A percentile compares a stretch with the other conserved stretches of the same genome.
These are phyloP conservation scores for Drosophila vallismaia DNA, from an alignment of 2,888 invertebrate genomes.

Conservation along the genomic window DNA sequence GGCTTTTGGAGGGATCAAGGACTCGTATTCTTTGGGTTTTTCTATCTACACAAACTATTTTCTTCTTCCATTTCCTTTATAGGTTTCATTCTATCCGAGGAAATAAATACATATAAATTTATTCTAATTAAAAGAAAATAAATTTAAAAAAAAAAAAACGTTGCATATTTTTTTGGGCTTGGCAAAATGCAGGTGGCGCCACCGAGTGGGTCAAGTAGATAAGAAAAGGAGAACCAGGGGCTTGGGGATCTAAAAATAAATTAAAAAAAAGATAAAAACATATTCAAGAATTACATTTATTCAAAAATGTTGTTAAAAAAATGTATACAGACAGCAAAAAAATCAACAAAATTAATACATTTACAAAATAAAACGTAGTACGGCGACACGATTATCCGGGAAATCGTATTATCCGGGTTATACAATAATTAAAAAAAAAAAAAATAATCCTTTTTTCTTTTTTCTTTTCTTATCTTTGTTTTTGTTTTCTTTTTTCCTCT, in stretches of 20 bases:
- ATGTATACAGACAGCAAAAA: conserved; percentile 79
- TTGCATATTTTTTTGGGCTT: background rate
- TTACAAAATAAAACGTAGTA: conserved; percentile 78
- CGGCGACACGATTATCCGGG: conserved; percentile 62
- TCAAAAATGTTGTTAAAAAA: conserved; percentile 78
- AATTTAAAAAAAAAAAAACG: too few relatives aligned
- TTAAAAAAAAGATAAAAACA: conserved; percentile 32
- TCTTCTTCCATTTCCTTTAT: background rate
- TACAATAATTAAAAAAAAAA: conserved; percentile 27
- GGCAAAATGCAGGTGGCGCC: background rate
- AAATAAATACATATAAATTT: background rate
- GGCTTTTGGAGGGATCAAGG: conserved; percentile 7
- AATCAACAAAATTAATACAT: conserved; percentile 80
- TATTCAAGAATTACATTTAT: conserved; percentile 80
- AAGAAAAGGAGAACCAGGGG: background rate
- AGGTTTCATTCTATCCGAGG: background rate
- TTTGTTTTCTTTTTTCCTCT: conserved; percentile 24
- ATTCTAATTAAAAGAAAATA: background rate
- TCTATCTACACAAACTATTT: conserved; percentile 7
- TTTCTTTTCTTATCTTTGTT: conserved; percentile 29
- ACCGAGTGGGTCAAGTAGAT: background rate
- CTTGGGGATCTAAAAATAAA: conserved; percentile 6
- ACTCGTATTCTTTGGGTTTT: conserved; percentile 16
- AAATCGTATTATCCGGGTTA: conserved; percentile 36
- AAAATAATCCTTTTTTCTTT: conserved; percentile 10